Evolutionary conservation across 2,888 invertebrate species (phyloP).

Genomic region (Dysmachus trigonus): DNA sequence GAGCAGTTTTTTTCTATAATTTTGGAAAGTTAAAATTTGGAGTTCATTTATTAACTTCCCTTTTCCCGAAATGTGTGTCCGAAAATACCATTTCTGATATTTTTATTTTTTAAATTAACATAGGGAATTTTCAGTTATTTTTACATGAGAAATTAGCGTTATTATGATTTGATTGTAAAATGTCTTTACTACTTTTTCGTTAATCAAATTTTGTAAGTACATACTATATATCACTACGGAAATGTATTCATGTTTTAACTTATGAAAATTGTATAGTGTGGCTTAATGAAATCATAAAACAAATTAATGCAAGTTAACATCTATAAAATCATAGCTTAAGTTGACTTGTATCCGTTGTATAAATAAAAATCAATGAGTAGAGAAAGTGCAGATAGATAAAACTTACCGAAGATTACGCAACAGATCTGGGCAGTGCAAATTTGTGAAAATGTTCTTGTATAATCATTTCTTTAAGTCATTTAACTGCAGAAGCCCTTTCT

Average conservation of each 20-base stretch:
- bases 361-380: background rate
- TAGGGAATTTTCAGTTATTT: background rate
- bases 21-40: too few species aligned
- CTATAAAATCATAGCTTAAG: background rate
- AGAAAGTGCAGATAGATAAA: background rate
- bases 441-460: background rate
- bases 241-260: background rate
- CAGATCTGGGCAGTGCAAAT: background rate
- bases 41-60: too few species aligned
- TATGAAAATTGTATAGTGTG: background rate
- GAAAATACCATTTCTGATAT: too few species aligned
- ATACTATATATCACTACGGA: background rate
- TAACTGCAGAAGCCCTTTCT: background rate
- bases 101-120: too few species aligned
- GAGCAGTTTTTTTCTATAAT: too few species aligned
- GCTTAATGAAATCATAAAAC: background rate
- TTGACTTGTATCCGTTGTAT: background rate
- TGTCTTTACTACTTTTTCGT: background rate
- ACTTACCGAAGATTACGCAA: background rate
- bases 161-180: too few species aligned
- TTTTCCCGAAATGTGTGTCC: too few species aligned
- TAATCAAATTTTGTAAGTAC: background rate
- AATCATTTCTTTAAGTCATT: background rate
- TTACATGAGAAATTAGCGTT: too few species aligned
- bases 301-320: background rate